phyloP scores from a whole-genome alignment of 2,888 invertebrate species.

The Conistra vaccinii region DNA sequence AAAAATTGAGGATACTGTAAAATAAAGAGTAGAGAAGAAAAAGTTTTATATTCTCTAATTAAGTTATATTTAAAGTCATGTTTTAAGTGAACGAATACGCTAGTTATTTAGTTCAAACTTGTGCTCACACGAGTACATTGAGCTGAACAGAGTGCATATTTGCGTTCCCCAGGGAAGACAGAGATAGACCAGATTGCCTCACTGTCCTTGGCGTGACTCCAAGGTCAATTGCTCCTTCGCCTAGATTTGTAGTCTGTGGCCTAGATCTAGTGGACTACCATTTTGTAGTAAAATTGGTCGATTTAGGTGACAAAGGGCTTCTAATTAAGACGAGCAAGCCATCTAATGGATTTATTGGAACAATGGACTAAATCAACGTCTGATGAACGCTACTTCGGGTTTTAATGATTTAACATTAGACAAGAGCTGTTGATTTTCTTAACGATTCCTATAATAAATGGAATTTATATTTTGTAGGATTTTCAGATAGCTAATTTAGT shows the following conservation, averaged over 20 bases:
- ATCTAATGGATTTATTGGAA: slow-evolving; percentile 27
- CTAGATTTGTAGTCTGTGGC: no score
- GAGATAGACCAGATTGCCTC: slow-evolving; percentile 17
- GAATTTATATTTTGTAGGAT: background rate
- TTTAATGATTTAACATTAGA: slow-evolving; percentile 24
- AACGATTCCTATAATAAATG: slow-evolving; percentile 10
- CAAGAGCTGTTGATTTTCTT: slow-evolving; percentile 15
- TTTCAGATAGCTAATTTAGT: background rate
- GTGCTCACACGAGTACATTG: background rate
- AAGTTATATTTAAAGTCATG: slow-evolving; percentile 2
- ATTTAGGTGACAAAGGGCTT: slow-evolving; percentile 45
- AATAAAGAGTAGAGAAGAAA: background rate
- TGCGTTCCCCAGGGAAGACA: background rate
- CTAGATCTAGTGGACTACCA: slow-evolving; percentile 22
- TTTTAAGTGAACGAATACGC: background rate
- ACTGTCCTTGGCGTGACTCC: slow-evolving; percentile 17
- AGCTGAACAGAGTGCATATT: background rate
- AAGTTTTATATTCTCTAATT: background rate
- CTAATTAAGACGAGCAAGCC: slow-evolving; percentile 36
- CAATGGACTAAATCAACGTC: slow-evolving; percentile 33
- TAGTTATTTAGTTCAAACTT: background rate
- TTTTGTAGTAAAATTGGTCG: slow-evolving; percentile 33
- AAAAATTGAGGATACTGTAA: background rate
- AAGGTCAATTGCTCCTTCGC: slow-evolving; percentile 14
- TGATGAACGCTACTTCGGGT: slow-evolving; percentile 24